Evolutionary conservation across 2,888 invertebrate species (phyloP).

Genomic region (Cephalotes varians): DNA sequence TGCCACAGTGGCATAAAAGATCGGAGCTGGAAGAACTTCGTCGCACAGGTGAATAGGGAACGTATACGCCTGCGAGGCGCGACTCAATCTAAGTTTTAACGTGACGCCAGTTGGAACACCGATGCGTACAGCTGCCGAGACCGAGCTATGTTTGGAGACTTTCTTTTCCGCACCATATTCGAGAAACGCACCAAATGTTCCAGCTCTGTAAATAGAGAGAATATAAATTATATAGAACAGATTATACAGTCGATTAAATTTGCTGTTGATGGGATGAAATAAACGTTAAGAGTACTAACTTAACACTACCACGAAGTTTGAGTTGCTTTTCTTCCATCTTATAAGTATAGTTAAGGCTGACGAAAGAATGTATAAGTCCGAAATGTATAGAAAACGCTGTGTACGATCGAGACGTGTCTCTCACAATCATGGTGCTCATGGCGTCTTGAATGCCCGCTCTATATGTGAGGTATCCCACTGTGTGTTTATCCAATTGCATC

Average conservation of each 20-base stretch:
- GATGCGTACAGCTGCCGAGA: conserved; percentile 94
- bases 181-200: conserved; percentile 94
- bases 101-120: conserved; percentile 96
- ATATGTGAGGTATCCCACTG: conserved; percentile 95
- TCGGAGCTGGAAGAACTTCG: conserved; percentile 94
- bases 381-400: conserved; percentile 90
- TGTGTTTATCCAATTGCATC: conserved; percentile 94
- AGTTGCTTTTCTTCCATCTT: conserved; percentile 93
- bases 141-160: conserved; percentile 95
- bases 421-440: conserved; percentile 93
- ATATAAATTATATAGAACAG: background rate
- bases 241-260: conserved; percentile 22
- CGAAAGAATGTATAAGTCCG: conserved; percentile 93
- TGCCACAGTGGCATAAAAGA: conserved; percentile 97
- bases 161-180: conserved; percentile 98
- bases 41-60: conserved; percentile 97
- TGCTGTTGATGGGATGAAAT: background rate
- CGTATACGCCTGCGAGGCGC: conserved; percentile 95
- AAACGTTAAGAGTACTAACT: conserved; percentile 88
- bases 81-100: conserved; percentile 93
- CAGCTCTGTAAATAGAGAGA: no score
- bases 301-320: conserved; percentile 91
- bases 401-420: conserved; percentile 88
- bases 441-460: conserved; percentile 89
- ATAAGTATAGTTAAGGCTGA: conserved; percentile 91